A percentile compares a stretch with the other conserved stretches of the same genome.
Evolutionary conservation across 1,140 invertebrate genomes (phyloP).

Genomic region (Chrysomallon squamiferum): DNA sequence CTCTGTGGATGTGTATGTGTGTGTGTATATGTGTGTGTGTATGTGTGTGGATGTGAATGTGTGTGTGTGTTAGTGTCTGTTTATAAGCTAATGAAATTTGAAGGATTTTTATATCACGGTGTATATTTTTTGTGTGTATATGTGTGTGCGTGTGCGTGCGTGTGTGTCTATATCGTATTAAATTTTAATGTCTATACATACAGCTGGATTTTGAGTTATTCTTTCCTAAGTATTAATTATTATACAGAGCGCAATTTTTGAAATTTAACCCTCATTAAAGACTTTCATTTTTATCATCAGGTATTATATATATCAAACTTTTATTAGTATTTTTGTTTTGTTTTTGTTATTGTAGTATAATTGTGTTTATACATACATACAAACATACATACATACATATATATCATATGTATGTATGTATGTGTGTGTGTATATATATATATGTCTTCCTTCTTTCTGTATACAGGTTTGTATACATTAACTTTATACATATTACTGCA

Average conservation of each 20-base stretch:
- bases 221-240: too few species aligned
- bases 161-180: neutral
- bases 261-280: too few species aligned
- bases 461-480: too few species aligned
- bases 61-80: neutral
- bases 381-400: too few species aligned
- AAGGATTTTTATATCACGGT: neutral
- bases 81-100: neutral
- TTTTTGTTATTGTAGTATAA: too few species aligned
- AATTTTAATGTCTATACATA: neutral
- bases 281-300: too few species aligned
- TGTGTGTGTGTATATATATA: neutral
- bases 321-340: too few species aligned
- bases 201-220: too few species aligned
- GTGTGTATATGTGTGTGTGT: neutral
- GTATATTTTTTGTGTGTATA: neutral
- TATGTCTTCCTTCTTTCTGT: neutral
- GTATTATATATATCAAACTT: too few species aligned
- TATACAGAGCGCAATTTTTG: too few species aligned
- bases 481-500: too few species aligned
- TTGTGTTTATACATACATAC: too few species aligned
- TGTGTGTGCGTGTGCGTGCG: slow-evolving; percentile 2
- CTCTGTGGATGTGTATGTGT: neutral
- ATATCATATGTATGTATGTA: neutral
- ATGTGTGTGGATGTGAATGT: neutral